Evolutionary conservation across 1,140 invertebrate species (phyloP).

Genomic region (Nasonia giraulti): DNA sequence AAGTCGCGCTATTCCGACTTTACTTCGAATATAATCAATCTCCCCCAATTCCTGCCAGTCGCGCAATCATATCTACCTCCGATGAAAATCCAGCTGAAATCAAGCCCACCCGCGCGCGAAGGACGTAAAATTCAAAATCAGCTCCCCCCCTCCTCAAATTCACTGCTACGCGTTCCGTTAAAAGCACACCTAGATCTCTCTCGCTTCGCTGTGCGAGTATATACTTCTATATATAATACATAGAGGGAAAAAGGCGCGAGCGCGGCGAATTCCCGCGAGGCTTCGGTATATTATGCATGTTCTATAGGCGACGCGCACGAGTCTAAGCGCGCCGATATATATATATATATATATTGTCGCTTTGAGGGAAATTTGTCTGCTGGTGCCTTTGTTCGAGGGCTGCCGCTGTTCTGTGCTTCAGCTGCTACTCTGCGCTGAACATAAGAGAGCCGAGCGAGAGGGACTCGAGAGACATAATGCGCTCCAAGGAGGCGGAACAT

Average conservation of each 20-base stretch:
- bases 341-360: background rate
- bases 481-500: slow-evolving; percentile 20
- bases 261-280: background rate
- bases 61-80: too few relatives aligned
- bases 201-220: background rate
- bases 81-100: too few relatives aligned
- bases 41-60: too few relatives aligned
- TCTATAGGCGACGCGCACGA: too few relatives aligned
- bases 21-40: too few relatives aligned
- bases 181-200: background rate
- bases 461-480: background rate
- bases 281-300: background rate
- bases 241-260: background rate
- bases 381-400: background rate
- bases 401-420: background rate
- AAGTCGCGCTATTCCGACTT: too few relatives aligned
- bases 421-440: too few relatives aligned
- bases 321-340: background rate
- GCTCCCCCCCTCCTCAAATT: too few relatives aligned
- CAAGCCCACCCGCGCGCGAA: too few relatives aligned
- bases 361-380: background rate
- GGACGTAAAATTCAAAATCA: too few relatives aligned
- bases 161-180: too few relatives aligned
- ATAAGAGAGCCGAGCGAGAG: background rate
- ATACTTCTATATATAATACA: too few relatives aligned